Conservation (phyloP, 2,888 invertebrate species). For the Megastigmus dorsalis region DNA sequence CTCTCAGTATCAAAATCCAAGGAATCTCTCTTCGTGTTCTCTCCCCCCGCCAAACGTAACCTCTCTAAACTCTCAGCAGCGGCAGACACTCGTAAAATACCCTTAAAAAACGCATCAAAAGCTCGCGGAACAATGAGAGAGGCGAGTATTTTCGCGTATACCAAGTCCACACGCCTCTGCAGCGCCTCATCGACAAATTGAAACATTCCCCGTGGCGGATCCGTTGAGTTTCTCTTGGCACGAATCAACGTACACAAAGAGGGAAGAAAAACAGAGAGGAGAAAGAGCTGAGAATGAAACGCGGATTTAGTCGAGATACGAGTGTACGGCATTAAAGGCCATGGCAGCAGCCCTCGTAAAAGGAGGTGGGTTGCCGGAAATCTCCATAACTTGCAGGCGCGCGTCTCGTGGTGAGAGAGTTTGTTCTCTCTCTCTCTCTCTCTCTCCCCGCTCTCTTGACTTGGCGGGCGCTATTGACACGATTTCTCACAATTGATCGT, state of each 20-base stretch:
- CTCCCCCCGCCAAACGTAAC: not conserved
- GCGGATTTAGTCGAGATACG: not conserved
- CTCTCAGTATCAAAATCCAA: too few species aligned
- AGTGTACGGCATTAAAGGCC: not conserved
- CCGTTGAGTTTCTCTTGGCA: too few species aligned
- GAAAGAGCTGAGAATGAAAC: too few species aligned
- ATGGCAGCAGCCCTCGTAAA: not conserved
- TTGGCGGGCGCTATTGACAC: slow-evolving; percentile 25
- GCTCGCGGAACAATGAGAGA: too few species aligned
- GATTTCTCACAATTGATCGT: slow-evolving; percentile 23
- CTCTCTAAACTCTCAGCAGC: not conserved
- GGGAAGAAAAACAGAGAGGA: too few species aligned
- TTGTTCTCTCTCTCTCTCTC: too few species aligned
- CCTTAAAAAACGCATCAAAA: too few species aligned
- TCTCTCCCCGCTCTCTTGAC: not conserved
- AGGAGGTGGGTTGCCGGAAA: not conserved
- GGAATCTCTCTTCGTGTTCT: too few species aligned
- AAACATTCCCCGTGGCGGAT: slow-evolving; percentile 2
- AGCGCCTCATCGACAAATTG: not conserved
- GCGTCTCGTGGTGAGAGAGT: too few species aligned
- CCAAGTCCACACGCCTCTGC: not conserved
- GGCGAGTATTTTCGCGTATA: too few species aligned
- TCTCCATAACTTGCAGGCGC: slow-evolving; percentile 14
- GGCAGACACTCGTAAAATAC: not conserved
- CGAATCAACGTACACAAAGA: too few species aligned